Base-by-base conservation (phyloP, 2,797 vertebrate species). In the Remorina albescens region DNA sequence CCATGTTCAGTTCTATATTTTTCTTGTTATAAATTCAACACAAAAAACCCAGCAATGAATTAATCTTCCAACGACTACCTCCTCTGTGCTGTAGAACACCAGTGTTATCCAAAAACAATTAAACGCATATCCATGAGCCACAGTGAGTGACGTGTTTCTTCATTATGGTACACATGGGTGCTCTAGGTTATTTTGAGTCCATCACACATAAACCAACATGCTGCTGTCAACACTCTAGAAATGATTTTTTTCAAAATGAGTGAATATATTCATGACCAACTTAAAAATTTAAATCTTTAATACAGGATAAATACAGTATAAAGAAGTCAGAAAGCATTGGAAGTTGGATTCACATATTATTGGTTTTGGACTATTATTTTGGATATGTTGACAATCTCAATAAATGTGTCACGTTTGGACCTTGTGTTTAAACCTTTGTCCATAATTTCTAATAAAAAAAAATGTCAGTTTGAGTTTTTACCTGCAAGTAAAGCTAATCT, bases 181-280 rank as follows among this genome's bases (percentile, higher is more conserved):
- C 51, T 32, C 26, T 19, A 54, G 28, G 19, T 54, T 54, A 32
- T 54, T 54, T 54, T 54, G 50, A 51, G 28, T 32, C 51, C 19
- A 32, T n/a, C 28, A 18, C 51, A 54, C 28, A 32, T 19, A 54
- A 54, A 54, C 28, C 28, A 32, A 19, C 3, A 6, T 18, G 8
- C 26, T 53, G 50, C 8, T 53, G 16, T 53, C 46, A 25, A 3
- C 23, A 2, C 46, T 25, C 51, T 15, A 12, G 4, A 30, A 30
- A 30, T 30, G 30, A 23, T 25, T 13, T 49, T 13, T 16, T 47
- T 47, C 12, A 1, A 23, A 47, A 12, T 44, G 18, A 18, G 18
- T 44, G 42, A 8, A 8, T 44, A 44, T 25, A 49, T 25, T 49
- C 12, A 25, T 49, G 47, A 15, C 12, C 47, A 12, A 13, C 23